Conservation (phyloP, 2,797 vertebrate species). For the Anomalospiza imberbis region DNA sequence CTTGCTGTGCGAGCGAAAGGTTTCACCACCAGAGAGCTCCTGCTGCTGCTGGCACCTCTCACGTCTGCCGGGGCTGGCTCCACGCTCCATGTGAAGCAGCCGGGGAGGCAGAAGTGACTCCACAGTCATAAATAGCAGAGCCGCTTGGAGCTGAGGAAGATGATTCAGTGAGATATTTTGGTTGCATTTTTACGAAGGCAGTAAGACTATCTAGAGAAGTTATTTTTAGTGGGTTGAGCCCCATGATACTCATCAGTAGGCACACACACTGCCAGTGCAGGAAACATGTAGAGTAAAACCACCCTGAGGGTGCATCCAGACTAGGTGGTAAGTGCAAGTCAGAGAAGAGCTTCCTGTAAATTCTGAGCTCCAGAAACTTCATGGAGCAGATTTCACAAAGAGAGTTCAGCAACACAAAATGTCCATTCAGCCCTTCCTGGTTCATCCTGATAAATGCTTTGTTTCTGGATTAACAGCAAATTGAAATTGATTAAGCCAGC, state of each 20-base stretch:
- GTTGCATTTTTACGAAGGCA: constrained; percentile 13
- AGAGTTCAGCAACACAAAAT: not conserved
- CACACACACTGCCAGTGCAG: not conserved
- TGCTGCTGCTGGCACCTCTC: not conserved
- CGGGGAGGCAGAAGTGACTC: not conserved
- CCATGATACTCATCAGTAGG: not conserved
- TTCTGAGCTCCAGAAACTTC: not conserved
- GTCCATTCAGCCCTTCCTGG: not conserved
- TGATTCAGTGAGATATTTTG: constrained; percentile 32
- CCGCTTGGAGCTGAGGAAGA: not conserved
- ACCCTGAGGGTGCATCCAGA: not conserved
- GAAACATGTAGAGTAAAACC: constrained; percentile 26
- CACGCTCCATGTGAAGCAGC: not conserved
- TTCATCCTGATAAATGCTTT: not conserved
- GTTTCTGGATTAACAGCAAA: not conserved
- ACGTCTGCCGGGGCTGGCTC: not conserved
- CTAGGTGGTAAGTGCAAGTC: not conserved
- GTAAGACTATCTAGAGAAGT: not conserved
- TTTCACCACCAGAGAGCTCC: not conserved
- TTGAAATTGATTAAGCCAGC: not conserved
- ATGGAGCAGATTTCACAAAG: not conserved
- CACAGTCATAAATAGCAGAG: constrained; percentile 25
- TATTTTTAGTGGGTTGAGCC: constrained; percentile 43
- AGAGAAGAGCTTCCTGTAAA: not conserved
- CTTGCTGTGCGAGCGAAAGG: not conserved